Evolutionary conservation across 2,797 vertebrate species (phyloP), one percentile per base, ranked within the genome.

Genomic region (Falco biarmicus): DNA sequence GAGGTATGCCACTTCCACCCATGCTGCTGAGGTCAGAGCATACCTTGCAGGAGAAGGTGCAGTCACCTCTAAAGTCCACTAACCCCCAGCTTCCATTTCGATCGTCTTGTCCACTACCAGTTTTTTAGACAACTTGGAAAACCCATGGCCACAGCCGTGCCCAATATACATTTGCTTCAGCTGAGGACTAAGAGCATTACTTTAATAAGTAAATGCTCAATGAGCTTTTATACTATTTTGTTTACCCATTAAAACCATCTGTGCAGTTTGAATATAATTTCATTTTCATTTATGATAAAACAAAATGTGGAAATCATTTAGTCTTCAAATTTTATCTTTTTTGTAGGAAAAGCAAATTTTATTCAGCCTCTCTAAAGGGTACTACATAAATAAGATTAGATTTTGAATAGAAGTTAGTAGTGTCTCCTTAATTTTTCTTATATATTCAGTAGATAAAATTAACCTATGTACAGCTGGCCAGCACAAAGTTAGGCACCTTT

Each of bases 211-310:
- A 76, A 66, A 76, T 53, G 66, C 18, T 81, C 41, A 85, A 14
- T 81, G 69, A 88, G 37, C 26, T 96, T 96, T 92, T 75, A 63
- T 47, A 76, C n/a, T 87, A 20, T 78, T 91, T 92, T 86, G 47
- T 89, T 93, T 89, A 84, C 65, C 53, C 65, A 66, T 89, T 60
- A 89, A 92, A 95, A 95, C 61, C 19, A 31, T 93, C 71, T 93
- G 66, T 89, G 65, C 65, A 34, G 6, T 57, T 68, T 73, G 39
- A 87, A 84, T 92, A n/a, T 74, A 70, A 43, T 85, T 94, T 90
- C 5, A 47, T 84, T 90, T 95, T 86, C 31, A 51, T 77, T 95
- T 94, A 78, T 60, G 61, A 60, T 54, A 57, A 88, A 87, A 54
- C 18, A 71, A 94, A 81, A 51, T 45, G 57, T 87, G 50, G 21